phyloP scores from a whole-genome alignment of 2,113 vertebrate species.

The Myotis davidii region DNA sequence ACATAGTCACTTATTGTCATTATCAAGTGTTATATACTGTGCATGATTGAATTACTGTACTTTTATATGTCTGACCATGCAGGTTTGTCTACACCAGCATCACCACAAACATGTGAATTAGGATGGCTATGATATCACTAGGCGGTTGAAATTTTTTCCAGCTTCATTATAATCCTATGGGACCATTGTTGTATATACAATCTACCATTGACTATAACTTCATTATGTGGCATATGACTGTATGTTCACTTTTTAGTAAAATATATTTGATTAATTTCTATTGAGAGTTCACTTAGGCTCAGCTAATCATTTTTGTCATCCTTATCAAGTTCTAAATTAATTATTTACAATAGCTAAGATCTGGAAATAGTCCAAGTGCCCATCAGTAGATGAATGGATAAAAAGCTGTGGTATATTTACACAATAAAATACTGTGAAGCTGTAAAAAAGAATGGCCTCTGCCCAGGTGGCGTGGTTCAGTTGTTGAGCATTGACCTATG shows the following conservation, averaged over 20 bases:
- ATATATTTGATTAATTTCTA: neutral
- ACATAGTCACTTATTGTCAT: neutral
- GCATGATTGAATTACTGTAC: neutral
- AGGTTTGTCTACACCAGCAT: neutral
- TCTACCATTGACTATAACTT: neutral
- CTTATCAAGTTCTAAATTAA: neutral
- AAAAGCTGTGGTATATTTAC: too few relatives aligned
- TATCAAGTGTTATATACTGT: neutral
- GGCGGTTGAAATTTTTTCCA: neutral
- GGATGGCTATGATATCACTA: neutral
- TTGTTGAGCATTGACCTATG: too few relatives aligned
- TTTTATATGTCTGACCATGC: neutral
- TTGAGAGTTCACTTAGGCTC: neutral
- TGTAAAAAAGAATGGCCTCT: too few relatives aligned
- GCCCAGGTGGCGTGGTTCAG: too few relatives aligned
- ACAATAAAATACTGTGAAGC: too few relatives aligned
- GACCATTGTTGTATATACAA: neutral
- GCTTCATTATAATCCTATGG: neutral
- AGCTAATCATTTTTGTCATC: slow-evolving; percentile 38
- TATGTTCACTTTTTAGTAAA: slow-evolving; percentile 26
- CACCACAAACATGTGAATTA: neutral
- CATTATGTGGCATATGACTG: neutral
- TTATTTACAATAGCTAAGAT: too few relatives aligned
- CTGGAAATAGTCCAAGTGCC: too few relatives aligned
- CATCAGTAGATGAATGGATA: too few relatives aligned